Evolutionary conservation across 2,113 vertebrate species (phyloP), one percentile per base, ranked within the genome.

Genomic region (Orthonyx spaldingii): DNA sequence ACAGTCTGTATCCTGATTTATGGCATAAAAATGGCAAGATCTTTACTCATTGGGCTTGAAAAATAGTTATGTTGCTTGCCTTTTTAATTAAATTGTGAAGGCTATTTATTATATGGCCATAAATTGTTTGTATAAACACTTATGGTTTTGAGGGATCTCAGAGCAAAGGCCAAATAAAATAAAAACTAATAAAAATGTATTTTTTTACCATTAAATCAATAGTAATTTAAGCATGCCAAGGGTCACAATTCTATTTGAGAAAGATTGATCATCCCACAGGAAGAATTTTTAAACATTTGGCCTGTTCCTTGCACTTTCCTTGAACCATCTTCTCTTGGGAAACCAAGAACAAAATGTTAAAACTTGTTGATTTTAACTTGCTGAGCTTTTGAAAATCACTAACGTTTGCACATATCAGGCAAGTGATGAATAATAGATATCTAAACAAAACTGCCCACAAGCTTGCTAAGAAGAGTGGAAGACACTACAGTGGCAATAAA

Each of bases 71-170:
- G 44, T 41, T 46, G 30, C 27, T 74, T 35, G 71, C 46, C 32
- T 92, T 94, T 83, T 80, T 89, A 94, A 93, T 96, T 90, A 90
- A 88, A 93, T 77, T 56, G 59, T 63, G 72, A 86, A 47, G 19
- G 77, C 33, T 81, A 76, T 90, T 90, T 93, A 77, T 83, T 88
- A 70, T 55, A 44, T 50, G 64, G n/a, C 26, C 59, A 65, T 82
- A 88, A 85, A 59, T 60, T 65, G 14, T 86, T 69, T 55, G 16
- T 56, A 16, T 77, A 88, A 83, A 47, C 60, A 71, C n/a, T 52
- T 80, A 41, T 1, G 19, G 24, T 83, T 80, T 61, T 61, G 71
- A 80, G 37, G 35, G 8, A 86, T 66, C 49, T 57, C 32, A 66
- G 33, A 69, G 37, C 49, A 88, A 95, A 92, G 35, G 88, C 57